phyloP scores from a whole-genome alignment of 2,113 vertebrate species.

The Pipa parva region DNA sequence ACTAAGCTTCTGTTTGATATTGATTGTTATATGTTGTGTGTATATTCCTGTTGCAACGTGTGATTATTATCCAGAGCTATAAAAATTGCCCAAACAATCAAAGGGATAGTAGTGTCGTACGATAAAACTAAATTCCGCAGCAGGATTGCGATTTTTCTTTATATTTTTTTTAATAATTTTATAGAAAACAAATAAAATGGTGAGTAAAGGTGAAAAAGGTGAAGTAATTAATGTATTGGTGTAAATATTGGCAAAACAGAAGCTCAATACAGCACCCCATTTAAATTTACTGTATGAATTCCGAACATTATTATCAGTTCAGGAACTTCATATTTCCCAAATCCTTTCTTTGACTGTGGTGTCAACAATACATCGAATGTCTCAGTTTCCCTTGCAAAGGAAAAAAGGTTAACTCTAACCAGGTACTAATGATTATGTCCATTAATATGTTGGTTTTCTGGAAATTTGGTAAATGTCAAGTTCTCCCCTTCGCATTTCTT shows the following conservation, averaged over 20 bases:
- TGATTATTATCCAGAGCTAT: background rate
- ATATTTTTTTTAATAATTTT: conserved; percentile 19
- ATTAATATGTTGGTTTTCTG: background rate
- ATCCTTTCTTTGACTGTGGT: background rate
- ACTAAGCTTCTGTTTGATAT: background rate
- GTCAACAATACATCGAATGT: background rate
- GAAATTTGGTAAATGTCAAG: conserved; percentile 17
- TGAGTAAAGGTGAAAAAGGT: background rate
- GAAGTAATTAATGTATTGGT: conserved; percentile 17
- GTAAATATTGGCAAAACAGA: background rate
- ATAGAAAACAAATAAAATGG: conserved; percentile 1
- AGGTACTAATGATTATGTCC: background rate
- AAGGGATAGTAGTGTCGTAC: background rate
- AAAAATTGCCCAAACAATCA: background rate
- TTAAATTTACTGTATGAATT: conserved; percentile 4
- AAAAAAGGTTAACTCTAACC: background rate
- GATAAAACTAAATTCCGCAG: conserved; percentile 5
- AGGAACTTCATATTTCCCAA: background rate
- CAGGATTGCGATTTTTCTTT: conserved; percentile 21
- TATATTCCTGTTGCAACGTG: background rate
- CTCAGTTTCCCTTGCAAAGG: background rate
- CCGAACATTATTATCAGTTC: conserved; percentile 2
- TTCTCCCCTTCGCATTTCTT: conserved; percentile 47
- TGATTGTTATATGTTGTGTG: background rate
- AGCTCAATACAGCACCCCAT: background rate